Percentiles rank a stretch among this genome's conserved stretches.
Evolutionary conservation across 2,113 vertebrate genomes (phyloP).

Genomic region (Alaudala cheleensis): DNA sequence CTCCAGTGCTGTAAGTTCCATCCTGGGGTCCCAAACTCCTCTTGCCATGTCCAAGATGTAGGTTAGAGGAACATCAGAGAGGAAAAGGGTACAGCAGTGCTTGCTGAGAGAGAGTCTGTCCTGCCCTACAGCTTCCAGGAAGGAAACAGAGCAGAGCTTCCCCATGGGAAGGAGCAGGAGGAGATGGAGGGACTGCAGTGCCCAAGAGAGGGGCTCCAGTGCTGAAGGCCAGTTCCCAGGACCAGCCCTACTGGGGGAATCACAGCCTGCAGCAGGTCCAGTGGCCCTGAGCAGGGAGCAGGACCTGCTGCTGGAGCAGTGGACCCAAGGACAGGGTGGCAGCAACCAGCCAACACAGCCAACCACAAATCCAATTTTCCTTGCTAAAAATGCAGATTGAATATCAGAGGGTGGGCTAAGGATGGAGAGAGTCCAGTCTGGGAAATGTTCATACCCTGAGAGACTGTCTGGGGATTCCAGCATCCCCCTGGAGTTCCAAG

Average conservation of each 20-base stretch:
- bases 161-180: background rate
- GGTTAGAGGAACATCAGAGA: background rate
- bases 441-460: fast-evolving
- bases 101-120: background rate
- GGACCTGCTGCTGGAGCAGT: background rate
- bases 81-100: background rate
- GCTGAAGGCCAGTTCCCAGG: background rate
- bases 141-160: background rate
- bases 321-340: background rate
- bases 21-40: background rate
- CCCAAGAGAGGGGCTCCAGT: fast-evolving
- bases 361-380: background rate
- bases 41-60: background rate
- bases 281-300: background rate
- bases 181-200: background rate
- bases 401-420: background rate
- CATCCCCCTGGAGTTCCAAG: background rate
- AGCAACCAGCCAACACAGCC: background rate
- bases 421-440: background rate
- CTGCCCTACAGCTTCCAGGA: fast-evolving
- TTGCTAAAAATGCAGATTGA: background rate
- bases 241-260: background rate
- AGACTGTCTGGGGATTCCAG: background rate
- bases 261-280: background rate
- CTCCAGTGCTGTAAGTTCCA: background rate